Base-by-base conservation (phyloP, 2,113 vertebrate genomes). In the Nyctereutes procyonoides region DNA sequence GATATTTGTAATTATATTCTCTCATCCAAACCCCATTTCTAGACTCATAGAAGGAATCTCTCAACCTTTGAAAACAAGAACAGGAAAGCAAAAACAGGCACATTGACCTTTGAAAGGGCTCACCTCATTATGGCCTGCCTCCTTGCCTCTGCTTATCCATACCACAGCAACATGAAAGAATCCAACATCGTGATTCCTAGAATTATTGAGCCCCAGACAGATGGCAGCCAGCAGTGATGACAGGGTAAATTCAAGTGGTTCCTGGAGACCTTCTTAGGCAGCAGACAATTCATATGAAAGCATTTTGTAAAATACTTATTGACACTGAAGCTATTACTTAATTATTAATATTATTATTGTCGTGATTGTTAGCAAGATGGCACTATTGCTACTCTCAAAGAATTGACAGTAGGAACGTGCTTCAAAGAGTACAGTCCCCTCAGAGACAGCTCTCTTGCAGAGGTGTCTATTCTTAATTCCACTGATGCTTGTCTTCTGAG, bases 271-370 rank as follows among this genome's bases (percentile, higher is more conserved):
- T 92, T 92, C 92, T 94, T 58, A 71, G 90, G 88, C 58, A 76
- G 74, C 55, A 87, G 63, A 80, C 58, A 87, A 94, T 73, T 81
- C 87, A 73, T 88, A 74, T 24, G 77, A 96, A 80, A 92, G 51
- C 20, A 26, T 63, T 93, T 77, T 86, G 76, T 71, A 88, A 96
- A 93, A 95, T 88, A 96, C 84, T 92, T 92, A 91, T 76, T 82
- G 89, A 63, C 20, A 55, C 62, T 19, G 32, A 90, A 92, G 35
- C 84, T 96, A 90, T 96, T 96, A 51, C 90, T 95, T 63, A 80
- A 71, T 86, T 93, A 67, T 88, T 83, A 82, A 88, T 73, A 93
- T 80, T 67, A 63, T 53, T 83, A 28, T 86, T 90, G n/a, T 84
- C 69, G 5, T 87, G 84, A 8, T 58, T 94, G 73, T 77, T 94